Evolutionary conservation across 2,888 invertebrate genomes (phyloP), one percentile per base, ranked within the genome.

Genomic region (Myathropa florea): DNA sequence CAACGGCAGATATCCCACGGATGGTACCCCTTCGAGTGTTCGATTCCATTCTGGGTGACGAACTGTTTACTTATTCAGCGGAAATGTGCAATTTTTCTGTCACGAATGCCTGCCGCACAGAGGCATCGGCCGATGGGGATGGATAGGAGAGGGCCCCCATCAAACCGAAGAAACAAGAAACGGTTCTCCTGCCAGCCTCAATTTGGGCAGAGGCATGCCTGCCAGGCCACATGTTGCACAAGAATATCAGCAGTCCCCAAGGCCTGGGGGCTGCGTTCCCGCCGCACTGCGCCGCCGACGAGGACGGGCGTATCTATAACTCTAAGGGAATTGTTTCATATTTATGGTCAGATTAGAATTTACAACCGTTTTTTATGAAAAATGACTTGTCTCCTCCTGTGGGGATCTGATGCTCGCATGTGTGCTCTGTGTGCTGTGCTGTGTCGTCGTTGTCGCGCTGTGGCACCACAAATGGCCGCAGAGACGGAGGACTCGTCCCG

Each of bases 261-360:
- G 4, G 39, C 39, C n/a, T 18, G n/a, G 18, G n/a, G 36, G 4
- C n/a, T n/a, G 18, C 2, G 1, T 39, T n/a, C 18, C 46, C 7
- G 14, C 36, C 18, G 21, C 28, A 21, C 33, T 12, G 21, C 28
- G 61, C 4, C 14, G 9, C 28, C 21, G 21, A 10, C n/a, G 10
- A 9, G 4, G 26, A 2, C 26, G 24, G 64, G 72, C 28, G 73
- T 84, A 76, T 84, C 81, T 68, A 53, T 73, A 71, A 64, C 65
- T 78, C 83, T 30, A 79, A 86, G 86, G 78, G 83, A 83, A 86
- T 83, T 83, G 86, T 79, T 86, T 79, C 73, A 83, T 83, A 67
- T 86, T 75, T 86, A 83, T 86, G 86, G 86, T 79, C 71, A 78
- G 86, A 83, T 86, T 86, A 86, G 86, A 86, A 83, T 86, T 86